Conservation (phyloP, 2,888 invertebrate genomes). For the Choristoneura rosaceana region DNA sequence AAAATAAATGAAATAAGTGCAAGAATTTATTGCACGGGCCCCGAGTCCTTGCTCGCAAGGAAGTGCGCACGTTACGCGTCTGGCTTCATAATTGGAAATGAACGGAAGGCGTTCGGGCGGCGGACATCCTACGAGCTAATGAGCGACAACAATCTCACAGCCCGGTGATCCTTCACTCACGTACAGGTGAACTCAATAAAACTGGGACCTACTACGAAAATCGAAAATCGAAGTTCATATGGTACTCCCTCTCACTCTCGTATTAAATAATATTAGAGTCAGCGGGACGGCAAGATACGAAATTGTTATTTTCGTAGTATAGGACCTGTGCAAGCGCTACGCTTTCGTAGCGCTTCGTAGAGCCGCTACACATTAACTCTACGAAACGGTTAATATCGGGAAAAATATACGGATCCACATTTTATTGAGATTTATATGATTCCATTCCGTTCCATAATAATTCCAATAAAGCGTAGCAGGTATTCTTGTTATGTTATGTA, state of each 20-base stretch:
- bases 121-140: conserved; percentile 48
- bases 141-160: conserved; percentile 47
- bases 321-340: conserved; percentile 4
- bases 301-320: no score
- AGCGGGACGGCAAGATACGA: no score
- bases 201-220: not conserved
- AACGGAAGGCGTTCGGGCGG: conserved; percentile 47
- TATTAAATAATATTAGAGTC: no score
- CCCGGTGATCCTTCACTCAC: conserved; percentile 41
- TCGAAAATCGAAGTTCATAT: no score
- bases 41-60: conserved; percentile 2
- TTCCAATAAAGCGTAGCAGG: not conserved
- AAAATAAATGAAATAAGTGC: not conserved
- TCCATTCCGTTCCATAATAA: not conserved
- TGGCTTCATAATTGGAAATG: conserved; percentile 47
- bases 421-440: not conserved
- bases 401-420: not conserved
- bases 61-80: conserved; percentile 30
- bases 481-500: no score
- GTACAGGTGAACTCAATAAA: conserved; percentile 29
- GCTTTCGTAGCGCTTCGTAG: conserved; percentile 12
- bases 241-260: no score
- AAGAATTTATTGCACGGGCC: not conserved
- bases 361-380: conserved; percentile 10
- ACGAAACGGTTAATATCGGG: not conserved